Conservation (phyloP, 2,888 invertebrate genomes). For the Cantharis rustica region DNA sequence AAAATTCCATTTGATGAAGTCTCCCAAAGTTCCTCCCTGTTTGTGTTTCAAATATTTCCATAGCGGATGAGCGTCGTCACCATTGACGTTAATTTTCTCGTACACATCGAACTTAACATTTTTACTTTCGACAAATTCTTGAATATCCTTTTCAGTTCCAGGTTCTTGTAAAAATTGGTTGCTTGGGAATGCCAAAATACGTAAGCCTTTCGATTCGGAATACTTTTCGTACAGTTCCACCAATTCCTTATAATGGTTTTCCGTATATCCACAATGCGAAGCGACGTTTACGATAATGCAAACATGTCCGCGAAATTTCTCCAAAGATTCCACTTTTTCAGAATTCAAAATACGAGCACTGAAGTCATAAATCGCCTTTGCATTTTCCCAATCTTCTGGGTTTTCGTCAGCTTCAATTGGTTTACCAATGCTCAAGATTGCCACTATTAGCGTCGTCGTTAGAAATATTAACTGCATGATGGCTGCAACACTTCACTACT, state of each 20-base stretch:
- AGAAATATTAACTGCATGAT: background rate
- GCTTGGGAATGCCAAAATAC: conserved; percentile 84
- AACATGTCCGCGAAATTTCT: conserved; percentile 81
- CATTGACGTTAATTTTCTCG: conserved; percentile 73
- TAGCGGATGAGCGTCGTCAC: conserved; percentile 65
- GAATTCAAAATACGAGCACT: conserved; percentile 81
- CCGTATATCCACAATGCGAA: conserved; percentile 82
- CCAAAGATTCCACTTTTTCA: conserved; percentile 73
- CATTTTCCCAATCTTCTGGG: conserved; percentile 65
- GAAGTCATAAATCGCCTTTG: conserved; percentile 80
- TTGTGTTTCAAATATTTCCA: conserved; percentile 69
- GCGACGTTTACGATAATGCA: conserved; percentile 89
- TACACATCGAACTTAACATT: conserved; percentile 75
- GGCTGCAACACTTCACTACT: background rate
- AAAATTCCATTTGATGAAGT: conserved; percentile 87
- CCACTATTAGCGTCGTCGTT: background rate
- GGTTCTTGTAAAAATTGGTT: conserved; percentile 82
- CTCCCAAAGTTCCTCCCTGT: conserved; percentile 58
- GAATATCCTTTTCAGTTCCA: conserved; percentile 66
- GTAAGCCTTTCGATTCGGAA: conserved; percentile 72
- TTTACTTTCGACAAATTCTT: conserved; percentile 64
- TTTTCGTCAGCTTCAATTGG: conserved; percentile 17
- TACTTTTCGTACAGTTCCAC: conserved; percentile 76
- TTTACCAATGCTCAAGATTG: background rate
- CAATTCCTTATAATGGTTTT: conserved; percentile 82